Evolutionary conservation across 2,888 invertebrate genomes (phyloP), one percentile per base, ranked within the genome.

Genomic region (Brachypterus glaber): DNA sequence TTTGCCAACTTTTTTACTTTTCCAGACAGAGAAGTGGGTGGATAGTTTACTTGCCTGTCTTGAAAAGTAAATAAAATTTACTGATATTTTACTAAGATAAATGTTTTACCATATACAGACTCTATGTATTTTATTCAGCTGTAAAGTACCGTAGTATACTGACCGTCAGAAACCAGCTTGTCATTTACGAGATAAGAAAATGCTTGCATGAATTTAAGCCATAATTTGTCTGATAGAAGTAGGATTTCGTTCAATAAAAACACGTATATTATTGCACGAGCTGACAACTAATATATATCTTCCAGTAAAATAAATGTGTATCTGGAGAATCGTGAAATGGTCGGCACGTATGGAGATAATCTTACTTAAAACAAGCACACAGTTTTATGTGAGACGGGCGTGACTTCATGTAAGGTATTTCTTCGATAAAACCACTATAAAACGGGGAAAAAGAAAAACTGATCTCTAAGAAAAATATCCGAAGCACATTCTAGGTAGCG

Each of bases 201-300:
- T 40, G 43, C 41, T 33, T 45, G 41, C 35, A 35, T 43, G 41
- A 36, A 43, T 39, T 48, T 33, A 12, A 16, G 25, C 32, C 16
- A 47, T n/a, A 49, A 41, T 44, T 40, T 45, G 39, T 43, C 41
- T 38, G 40, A 43, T 44, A 41, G 47, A 43, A 41, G 30, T 31
- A 11, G 43, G 43, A 42, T 39, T 33, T 37, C 35, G 42, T 44
- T 40, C 43, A 46, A 46, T 43, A 49, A 43, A 43, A 45, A 40
- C 35, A 35, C 34, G 37, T 35, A 55, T 52, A 53, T 59, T 59
- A 60, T 58, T 57, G 54, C 57, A 51, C 46, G 44, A 52, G 50
- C 50, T 59, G 59, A 58, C 58, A 59, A 54, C 54, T 46, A 50
- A 52, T n/a, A n/a, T n/a, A n/a, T 50, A 53, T 50, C 46, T 46